Evolutionary conservation across 2,113 vertebrate species (phyloP).

Genomic region (Solea solea): DNA sequence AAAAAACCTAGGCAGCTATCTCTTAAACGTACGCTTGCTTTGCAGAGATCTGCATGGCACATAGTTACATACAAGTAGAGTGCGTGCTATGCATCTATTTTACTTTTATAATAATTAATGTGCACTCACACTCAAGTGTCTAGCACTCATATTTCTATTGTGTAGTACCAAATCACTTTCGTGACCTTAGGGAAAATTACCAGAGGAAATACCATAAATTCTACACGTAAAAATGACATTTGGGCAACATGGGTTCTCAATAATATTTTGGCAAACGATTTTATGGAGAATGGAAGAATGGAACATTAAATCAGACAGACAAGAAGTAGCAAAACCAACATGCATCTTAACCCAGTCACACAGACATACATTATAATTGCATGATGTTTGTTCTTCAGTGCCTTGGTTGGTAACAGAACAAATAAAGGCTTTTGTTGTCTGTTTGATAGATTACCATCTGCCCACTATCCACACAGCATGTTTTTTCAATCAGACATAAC

Average conservation of each 20-base stretch:
- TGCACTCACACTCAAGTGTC: no score
- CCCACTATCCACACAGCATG: conserved; percentile 62
- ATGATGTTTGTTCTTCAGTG: conserved; percentile 51
- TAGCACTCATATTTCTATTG: no score
- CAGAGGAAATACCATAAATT: background rate
- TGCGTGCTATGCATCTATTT: no score
- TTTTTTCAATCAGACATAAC: conserved; percentile 73
- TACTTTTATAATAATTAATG: no score
- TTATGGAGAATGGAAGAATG: background rate
- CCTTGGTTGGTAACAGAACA: conserved; percentile 25
- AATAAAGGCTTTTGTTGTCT: conserved; percentile 69
- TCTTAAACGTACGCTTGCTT: no score
- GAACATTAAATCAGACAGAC: background rate
- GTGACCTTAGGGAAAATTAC: background rate
- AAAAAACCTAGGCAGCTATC: no score
- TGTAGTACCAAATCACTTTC: no score
- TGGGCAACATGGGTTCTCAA: background rate
- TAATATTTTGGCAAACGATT: background rate
- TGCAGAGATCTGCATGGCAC: no score
- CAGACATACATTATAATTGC: conserved; percentile 49
- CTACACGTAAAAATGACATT: background rate
- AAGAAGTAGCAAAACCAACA: background rate
- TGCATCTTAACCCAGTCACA: conserved; percentile 4
- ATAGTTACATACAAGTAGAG: no score
- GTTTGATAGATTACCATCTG: conserved; percentile 76